Evolutionary conservation across 2,797 vertebrate species (phyloP).

Genomic region (Ciconia nigra): DNA sequence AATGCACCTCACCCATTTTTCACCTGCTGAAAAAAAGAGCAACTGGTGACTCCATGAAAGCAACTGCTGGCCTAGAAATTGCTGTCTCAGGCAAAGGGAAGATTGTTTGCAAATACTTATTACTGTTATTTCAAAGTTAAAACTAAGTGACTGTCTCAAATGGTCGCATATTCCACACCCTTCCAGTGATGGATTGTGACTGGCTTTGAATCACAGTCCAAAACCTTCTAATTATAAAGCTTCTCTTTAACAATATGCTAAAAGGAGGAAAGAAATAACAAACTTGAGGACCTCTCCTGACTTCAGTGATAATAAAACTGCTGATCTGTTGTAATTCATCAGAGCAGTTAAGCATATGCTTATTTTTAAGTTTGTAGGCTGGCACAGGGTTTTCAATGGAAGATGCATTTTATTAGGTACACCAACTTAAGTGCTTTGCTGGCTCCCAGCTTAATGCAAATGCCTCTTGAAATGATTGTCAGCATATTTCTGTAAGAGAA

Average conservation of each 20-base stretch:
- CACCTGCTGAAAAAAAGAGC: neutral
- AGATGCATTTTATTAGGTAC: neutral
- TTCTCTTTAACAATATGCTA: neutral
- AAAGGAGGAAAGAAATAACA: neutral
- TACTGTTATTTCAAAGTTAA: neutral
- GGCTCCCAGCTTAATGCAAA: slow-evolving; percentile 10
- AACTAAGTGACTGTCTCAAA: neutral
- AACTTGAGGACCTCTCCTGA: neutral
- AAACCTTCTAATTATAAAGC: neutral
- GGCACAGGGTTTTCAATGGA: neutral
- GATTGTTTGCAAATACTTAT: neutral
- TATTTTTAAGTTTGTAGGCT: neutral
- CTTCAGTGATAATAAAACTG: neutral
- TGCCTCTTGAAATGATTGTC: neutral
- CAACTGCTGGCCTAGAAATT: neutral
- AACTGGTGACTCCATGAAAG: neutral
- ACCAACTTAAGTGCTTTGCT: slow-evolving; percentile 22
- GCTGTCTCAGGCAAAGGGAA: neutral
- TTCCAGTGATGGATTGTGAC: neutral
- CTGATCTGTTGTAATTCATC: neutral
- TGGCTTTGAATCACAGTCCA: neutral
- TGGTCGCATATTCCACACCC: accelerated
- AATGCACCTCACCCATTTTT: neutral
- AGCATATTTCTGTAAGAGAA: neutral
- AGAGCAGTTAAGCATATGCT: neutral